Conservation (phyloP, 2,888 invertebrate genomes). For the Thymelicus lineola region DNA sequence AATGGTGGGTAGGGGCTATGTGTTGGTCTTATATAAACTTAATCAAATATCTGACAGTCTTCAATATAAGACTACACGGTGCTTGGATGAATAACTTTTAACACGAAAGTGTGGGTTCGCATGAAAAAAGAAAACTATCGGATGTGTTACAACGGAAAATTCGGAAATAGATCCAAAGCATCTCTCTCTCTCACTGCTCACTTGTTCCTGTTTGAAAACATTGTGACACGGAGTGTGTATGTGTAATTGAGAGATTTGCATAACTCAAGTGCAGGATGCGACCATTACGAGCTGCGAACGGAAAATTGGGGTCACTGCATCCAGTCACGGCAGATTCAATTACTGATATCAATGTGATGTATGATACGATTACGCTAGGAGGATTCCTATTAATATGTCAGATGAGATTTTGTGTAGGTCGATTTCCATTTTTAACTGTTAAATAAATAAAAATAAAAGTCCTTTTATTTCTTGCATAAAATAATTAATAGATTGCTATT, state of each 20-base stretch:
- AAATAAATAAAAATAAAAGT: no score
- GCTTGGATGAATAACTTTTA: no score
- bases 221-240: constrained; percentile 35
- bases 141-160: no score
- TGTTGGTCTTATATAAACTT: no score
- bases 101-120: no score
- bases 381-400: not conserved
- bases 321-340: constrained; percentile 23
- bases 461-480: no score
- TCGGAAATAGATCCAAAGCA: not conserved
- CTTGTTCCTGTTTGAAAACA: constrained; percentile 20
- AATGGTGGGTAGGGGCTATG: no score
- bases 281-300: constrained; percentile 41
- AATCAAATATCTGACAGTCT: no score
- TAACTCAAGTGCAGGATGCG: constrained; percentile 47
- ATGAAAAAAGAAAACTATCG: no score
- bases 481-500: no score
- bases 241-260: constrained; percentile 55
- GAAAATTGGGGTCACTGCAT: constrained; percentile 31
- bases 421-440: no score
- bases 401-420: not conserved
- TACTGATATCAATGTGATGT: constrained; percentile 9
- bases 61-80: no score
- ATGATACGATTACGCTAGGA: not conserved
- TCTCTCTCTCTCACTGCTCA: constrained; percentile 6